Evolutionary conservation across 2,888 invertebrate species (phyloP), one percentile per base, ranked within the genome.

Genomic region (Ormyrus rosae): DNA sequence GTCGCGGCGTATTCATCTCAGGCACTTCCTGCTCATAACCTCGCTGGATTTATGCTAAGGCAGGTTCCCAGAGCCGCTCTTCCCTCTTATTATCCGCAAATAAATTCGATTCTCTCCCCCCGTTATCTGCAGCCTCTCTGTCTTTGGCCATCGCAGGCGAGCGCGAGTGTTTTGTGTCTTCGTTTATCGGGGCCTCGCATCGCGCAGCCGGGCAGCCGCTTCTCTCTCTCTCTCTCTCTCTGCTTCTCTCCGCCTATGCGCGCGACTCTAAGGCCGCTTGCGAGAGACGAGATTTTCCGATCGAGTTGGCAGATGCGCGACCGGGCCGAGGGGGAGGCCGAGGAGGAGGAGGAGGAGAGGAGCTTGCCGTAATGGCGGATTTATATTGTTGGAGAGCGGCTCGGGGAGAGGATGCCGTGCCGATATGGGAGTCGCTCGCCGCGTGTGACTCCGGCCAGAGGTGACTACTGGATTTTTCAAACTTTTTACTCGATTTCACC

Each of bases 21-120:
- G 71, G 67, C 75, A 80, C 61, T 80, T 80, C 75, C 80, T 80
- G 67, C 46, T 67, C 71, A 51, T 51, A 45, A 63, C 51, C 50
- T 50, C 6, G 56, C 64, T 68, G 64, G 74, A 79, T 79, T 73
- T 73, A 80, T 75, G 75, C 65, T 74, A 64, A 48, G 64, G 50
- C 53, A 64, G 45, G 56, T 74, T 79, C 68, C 69, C 64, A 74
- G 56, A 60, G 53, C 19, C 19, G 19, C 19, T 19, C 19, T 19
- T 58, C 51, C 46, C 60, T 60, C 78, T 70, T 77, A 72, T 78
- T 78, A 71, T 78, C 76, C 69, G 69, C 58, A 63, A 19, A 19
- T 19, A 19, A 55, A 67, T 65, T 53, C 10, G 6, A 53, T 67
- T 51, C 2, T 1, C 5, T 2, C 45, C 13, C 5, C 5, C 11